phyloP scores from a whole-genome alignment of 2,113 vertebrate genomes.

The Malaclemys terrapin region DNA sequence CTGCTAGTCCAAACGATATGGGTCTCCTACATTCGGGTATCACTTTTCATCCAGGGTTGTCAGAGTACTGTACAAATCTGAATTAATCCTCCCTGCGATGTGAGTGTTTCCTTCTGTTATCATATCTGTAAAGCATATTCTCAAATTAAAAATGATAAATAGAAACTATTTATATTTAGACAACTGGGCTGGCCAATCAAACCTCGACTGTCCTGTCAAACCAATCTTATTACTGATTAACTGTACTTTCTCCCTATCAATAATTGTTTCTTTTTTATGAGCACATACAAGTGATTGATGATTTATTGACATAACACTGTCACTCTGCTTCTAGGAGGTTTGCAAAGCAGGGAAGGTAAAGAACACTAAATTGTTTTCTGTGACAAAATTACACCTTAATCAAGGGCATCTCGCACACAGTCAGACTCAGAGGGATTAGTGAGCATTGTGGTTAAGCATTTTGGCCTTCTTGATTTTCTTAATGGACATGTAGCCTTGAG shows the following conservation, averaged over 20 bases:
- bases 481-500: background rate
- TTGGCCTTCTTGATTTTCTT: background rate
- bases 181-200: background rate
- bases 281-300: background rate
- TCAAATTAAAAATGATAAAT: background rate
- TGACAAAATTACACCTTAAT: background rate
- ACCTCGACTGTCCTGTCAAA: background rate
- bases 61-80: background rate
- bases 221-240: background rate
- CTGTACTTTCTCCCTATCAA: background rate
- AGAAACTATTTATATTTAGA: background rate
- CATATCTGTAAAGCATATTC: background rate
- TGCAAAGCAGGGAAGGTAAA: background rate
- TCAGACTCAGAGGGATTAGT: background rate
- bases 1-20: background rate
- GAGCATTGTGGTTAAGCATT: background rate
- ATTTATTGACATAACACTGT: background rate
- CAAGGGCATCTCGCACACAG: background rate
- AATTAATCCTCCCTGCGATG: background rate
- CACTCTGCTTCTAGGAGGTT: background rate
- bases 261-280: background rate
- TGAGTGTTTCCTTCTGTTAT: background rate
- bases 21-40: background rate
- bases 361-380: background rate
- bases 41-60: background rate